These are phyloP conservation scores for Acrobasis suavella DNA, from an alignment of 2,888 invertebrate genomes.

Conservation along the genomic window DNA sequence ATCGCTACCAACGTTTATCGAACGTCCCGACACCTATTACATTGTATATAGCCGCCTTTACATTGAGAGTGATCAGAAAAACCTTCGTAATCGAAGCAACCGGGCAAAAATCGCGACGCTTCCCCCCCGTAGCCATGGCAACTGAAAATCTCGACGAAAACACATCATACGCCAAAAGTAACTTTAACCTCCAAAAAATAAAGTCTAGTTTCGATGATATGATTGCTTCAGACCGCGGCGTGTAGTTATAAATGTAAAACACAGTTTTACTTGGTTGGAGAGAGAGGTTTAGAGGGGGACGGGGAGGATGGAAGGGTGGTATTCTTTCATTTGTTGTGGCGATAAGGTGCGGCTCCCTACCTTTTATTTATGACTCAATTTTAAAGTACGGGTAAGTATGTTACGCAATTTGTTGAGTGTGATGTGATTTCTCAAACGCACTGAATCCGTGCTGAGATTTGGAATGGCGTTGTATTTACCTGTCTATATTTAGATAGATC, in stretches of 20 bases:
- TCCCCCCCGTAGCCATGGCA: conserved; percentile 56
- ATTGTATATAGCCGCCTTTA: conserved; percentile 30
- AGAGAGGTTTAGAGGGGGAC: conserved; percentile 43
- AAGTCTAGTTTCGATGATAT: conserved; percentile 39
- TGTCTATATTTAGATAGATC: background rate
- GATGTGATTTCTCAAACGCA: conserved; percentile 51
- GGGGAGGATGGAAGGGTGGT: conserved; percentile 46
- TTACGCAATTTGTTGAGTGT: conserved; percentile 60
- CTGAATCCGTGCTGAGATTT: conserved; percentile 21
- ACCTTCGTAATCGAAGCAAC: conserved; percentile 65
- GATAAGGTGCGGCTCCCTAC: conserved; percentile 74
- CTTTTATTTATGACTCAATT: conserved; percentile 80
- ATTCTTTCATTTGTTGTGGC: conserved; percentile 76
- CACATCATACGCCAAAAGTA: conserved; percentile 32
- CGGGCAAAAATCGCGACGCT: conserved; percentile 68
- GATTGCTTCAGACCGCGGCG: conserved; percentile 33
- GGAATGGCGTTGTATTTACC: background rate
- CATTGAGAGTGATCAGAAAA: conserved; percentile 56
- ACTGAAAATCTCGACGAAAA: conserved; percentile 41
- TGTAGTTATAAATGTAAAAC: conserved; percentile 82
- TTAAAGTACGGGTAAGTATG: conserved; percentile 72
- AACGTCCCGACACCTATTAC: conserved; percentile 25
- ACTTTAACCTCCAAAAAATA: conserved; percentile 36
- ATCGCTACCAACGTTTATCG: conserved; percentile 42
- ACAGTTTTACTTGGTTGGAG: conserved; percentile 57